Percentiles rank a stretch among this genome's conserved stretches.
phyloP scores from a whole-genome alignment of 2,113 vertebrate species.

The Neoarius graeffei region DNA sequence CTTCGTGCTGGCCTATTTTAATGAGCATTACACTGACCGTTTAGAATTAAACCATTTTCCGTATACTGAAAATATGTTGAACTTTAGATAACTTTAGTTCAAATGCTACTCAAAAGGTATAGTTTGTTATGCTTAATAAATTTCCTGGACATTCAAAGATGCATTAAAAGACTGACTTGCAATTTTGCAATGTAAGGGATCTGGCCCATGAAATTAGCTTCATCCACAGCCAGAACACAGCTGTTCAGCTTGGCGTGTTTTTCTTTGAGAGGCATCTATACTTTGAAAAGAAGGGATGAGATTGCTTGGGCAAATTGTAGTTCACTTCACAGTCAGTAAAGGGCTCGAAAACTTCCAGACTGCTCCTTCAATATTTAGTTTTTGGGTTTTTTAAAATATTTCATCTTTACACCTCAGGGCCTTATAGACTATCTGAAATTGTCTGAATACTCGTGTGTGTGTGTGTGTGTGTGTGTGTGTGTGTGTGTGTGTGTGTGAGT shows the following conservation, averaged over 20 bases:
- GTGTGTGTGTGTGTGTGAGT: background rate
- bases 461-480: background rate
- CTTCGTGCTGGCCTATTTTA: background rate
- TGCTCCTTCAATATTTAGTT: background rate
- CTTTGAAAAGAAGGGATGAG: background rate
- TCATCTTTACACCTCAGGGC: background rate
- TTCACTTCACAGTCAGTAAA: background rate
- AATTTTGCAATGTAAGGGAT: background rate
- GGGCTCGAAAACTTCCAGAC: background rate
- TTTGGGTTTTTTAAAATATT: background rate
- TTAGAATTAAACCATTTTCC: background rate
- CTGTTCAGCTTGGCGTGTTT: background rate
- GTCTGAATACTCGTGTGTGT: background rate
- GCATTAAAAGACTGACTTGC: background rate
- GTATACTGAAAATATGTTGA: background rate
- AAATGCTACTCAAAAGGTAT: background rate
- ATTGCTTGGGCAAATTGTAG: background rate
- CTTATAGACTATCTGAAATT: background rate
- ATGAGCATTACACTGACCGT: background rate
- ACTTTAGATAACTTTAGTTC: background rate
- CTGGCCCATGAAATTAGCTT: background rate
- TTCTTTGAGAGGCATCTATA: background rate
- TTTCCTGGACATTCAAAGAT: background rate
- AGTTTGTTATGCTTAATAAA: background rate
- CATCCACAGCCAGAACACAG: background rate